Percentiles rank a stretch among this genome's conserved stretches.
phyloP scores from a whole-genome alignment of 2,888 invertebrate genomes.

The Drosophila meridionalis region DNA sequence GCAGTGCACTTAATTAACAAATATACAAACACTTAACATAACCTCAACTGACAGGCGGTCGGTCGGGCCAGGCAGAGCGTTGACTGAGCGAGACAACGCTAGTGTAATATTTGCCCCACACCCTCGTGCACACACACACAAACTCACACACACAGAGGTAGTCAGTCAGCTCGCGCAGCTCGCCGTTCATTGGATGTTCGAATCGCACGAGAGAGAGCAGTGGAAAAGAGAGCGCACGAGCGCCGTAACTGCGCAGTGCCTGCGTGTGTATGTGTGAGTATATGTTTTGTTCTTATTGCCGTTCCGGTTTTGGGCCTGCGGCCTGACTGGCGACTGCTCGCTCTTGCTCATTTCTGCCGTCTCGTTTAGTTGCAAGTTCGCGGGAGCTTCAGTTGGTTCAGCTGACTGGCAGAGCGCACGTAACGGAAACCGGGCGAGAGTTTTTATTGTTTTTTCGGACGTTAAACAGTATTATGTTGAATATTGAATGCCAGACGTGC shows the following conservation, averaged over 20 bases:
- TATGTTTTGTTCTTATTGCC: conserved; percentile 49
- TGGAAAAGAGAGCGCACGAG: conserved; percentile 42
- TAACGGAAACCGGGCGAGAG: conserved; percentile 66
- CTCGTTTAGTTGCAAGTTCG: conserved; percentile 67
- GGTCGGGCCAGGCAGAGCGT: conserved; percentile 21
- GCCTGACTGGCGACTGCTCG: conserved; percentile 48
- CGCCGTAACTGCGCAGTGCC: neutral
- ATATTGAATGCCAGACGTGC: conserved; percentile 24
- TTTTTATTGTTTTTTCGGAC: conserved; percentile 51
- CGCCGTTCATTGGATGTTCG: conserved; percentile 67
- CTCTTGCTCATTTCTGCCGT: conserved; percentile 59
- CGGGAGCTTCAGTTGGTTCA: conserved; percentile 70
- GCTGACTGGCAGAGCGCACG: conserved; percentile 68
- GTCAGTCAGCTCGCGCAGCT: conserved; percentile 33
- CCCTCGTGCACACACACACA: conserved; percentile 27
- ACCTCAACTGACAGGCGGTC: conserved; percentile 78
- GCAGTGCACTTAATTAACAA: conserved; percentile 84
- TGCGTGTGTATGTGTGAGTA: conserved; percentile 5
- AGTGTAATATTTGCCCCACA: conserved; percentile 31
- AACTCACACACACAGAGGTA: neutral
- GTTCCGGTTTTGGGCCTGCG: conserved; percentile 52
- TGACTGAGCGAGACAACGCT: conserved; percentile 58
- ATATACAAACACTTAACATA: conserved; percentile 82
- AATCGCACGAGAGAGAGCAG: conserved; percentile 59
- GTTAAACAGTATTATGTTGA: conserved; percentile 46